Evolutionary conservation across 2,888 invertebrate species (phyloP).

Genomic region (Conchocele bisecta): DNA sequence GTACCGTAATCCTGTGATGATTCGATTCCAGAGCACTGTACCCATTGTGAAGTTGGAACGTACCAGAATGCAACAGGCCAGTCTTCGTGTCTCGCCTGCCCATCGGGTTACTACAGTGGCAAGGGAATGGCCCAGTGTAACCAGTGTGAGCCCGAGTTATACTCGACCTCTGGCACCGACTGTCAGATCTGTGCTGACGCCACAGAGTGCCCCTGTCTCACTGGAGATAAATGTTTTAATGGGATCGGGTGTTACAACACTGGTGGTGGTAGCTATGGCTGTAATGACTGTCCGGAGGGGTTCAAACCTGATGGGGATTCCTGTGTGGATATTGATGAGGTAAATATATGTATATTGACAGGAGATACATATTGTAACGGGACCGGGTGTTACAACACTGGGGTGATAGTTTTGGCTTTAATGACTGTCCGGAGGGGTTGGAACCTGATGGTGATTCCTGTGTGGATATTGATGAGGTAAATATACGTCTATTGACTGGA

Average conservation of each 20-base stretch:
- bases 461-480: too few relatives aligned
- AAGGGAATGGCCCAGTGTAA: conserved; percentile 64
- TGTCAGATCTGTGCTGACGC: conserved; percentile 53
- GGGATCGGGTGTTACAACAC: conserved; percentile 66
- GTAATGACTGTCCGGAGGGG: conserved; percentile 72
- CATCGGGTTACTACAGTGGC: conserved; percentile 61
- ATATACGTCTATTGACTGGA: too few relatives aligned
- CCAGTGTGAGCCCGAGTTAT: conserved; percentile 58
- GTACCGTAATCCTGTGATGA: too few relatives aligned
- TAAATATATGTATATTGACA: too few relatives aligned
- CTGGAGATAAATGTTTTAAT: conserved; percentile 45
- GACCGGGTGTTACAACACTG: conserved; percentile 56
- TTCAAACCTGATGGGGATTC: conserved; percentile 70
- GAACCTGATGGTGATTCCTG: conserved; percentile 68
- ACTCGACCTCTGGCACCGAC: conserved; percentile 52
- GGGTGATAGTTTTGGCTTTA: conserved; percentile 52
- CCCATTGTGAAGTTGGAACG: conserved; percentile 64
- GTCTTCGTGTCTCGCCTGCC: conserved; percentile 57
- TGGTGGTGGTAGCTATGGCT: conserved; percentile 55
- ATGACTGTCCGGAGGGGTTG: conserved; percentile 65
- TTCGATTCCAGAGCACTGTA: conserved; percentile 61
- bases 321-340: conserved; percentile 77
- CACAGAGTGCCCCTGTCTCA: conserved; percentile 63
- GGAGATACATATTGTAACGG: too few relatives aligned
- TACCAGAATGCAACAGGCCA: conserved; percentile 64